Percentiles rank a stretch among this genome's conserved stretches.
Conservation (phyloP, 2,113 vertebrate genomes). For the Prionailurus bengalensis region DNA sequence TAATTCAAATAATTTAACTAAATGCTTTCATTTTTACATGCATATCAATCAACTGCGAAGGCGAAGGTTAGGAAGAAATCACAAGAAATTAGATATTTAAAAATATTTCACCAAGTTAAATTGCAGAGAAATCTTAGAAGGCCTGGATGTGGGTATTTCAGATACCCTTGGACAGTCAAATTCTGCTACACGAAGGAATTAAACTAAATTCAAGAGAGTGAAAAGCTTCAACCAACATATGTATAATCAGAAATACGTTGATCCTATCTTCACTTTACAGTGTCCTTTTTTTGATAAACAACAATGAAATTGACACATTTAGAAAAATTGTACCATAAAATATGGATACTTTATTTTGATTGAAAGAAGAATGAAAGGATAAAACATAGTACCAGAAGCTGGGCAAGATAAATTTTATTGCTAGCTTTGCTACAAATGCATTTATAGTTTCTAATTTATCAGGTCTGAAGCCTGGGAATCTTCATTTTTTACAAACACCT, state of each 20-base stretch:
- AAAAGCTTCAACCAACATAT: background rate
- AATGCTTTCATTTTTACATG: background rate
- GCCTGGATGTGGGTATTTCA: background rate
- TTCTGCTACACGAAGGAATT: background rate
- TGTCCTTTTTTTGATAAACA: background rate
- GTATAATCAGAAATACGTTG: background rate
- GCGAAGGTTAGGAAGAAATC: background rate
- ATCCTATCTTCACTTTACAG: background rate
- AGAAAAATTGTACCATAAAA: background rate
- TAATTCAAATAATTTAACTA: background rate
- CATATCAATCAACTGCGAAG: background rate
- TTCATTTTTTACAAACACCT: background rate
- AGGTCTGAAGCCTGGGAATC: background rate
- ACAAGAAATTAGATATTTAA: background rate
- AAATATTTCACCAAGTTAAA: conserved; percentile 7
- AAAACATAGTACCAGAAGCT: background rate
- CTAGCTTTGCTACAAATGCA: background rate
- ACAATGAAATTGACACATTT: background rate
- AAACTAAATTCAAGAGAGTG: background rate
- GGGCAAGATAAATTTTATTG: background rate
- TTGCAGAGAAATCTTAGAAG: background rate
- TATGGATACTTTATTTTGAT: background rate
- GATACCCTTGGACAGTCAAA: background rate
- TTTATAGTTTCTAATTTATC: background rate
- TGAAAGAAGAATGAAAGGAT: background rate